Conservation (phyloP, 2,888 invertebrate genomes). For the Drosophila falleni region DNA sequence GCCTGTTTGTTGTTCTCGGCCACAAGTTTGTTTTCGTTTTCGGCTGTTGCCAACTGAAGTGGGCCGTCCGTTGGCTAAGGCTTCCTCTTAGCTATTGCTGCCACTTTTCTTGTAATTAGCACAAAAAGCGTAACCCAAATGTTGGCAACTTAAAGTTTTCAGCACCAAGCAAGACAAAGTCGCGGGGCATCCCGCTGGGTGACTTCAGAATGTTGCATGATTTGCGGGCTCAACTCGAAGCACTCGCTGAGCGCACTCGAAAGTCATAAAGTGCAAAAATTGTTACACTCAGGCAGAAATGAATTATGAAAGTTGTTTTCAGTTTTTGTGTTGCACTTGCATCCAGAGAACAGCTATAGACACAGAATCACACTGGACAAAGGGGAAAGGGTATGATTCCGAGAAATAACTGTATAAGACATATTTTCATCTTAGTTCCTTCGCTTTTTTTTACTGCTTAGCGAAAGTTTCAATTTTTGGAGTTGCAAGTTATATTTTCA, state of each 20-base stretch:
- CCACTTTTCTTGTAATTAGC: conserved; percentile 74
- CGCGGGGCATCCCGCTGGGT: conserved; percentile 44
- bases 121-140: conserved; percentile 69
- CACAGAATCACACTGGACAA: conserved; percentile 20
- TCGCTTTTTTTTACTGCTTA: neutral
- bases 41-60: conserved; percentile 70
- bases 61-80: conserved; percentile 58
- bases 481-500: conserved; percentile 56
- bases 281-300: conserved; percentile 82
- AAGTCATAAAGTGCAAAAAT: conserved; percentile 81
- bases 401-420: conserved; percentile 50
- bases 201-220: conserved; percentile 63
- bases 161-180: conserved; percentile 31
- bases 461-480: conserved; percentile 58
- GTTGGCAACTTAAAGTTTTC: conserved; percentile 70
- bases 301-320: conserved; percentile 78
- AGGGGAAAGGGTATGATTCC: neutral
- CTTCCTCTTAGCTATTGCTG: conserved; percentile 12
- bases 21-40: conserved; percentile 77
- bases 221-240: conserved; percentile 61
- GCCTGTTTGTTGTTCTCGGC: conserved; percentile 63
- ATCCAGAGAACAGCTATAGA: conserved; percentile 28
- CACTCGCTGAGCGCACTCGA: conserved; percentile 74
- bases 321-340: conserved; percentile 60
- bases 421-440: conserved; percentile 45